Percentiles rank a stretch among this genome's conserved stretches.
phyloP scores from a whole-genome alignment of 2,113 vertebrate genomes.

The Chaenocephalus aceratus region DNA sequence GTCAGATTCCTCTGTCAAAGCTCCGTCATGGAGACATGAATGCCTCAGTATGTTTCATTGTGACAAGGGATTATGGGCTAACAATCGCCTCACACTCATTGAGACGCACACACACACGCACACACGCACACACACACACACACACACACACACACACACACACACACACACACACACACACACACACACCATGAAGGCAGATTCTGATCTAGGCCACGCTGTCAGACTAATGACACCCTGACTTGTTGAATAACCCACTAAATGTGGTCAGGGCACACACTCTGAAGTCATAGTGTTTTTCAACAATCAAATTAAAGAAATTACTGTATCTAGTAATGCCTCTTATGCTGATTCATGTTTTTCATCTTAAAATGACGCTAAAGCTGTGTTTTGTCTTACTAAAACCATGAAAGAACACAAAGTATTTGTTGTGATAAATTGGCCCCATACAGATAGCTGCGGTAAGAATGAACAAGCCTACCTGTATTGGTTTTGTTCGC shows the following conservation, averaged over 20 bases:
- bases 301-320: not conserved
- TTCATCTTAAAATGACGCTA: not conserved
- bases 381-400: not conserved
- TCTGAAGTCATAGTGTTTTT: not conserved
- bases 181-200: constrained; percentile 26
- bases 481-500: too few species aligned
- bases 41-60: constrained; percentile 60
- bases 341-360: not conserved
- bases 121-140: constrained; percentile 20
- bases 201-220: constrained; percentile 45
- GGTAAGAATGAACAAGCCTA: too few species aligned
- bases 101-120: not conserved
- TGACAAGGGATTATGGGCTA: constrained; percentile 69
- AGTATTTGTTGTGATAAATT: not conserved
- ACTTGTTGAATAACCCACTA: constrained; percentile 7
- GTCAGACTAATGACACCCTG: constrained; percentile 25
- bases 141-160: constrained; percentile 7
- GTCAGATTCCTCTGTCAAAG: constrained; percentile 71
- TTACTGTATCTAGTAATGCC: not conserved
- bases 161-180: not conserved
- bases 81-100: constrained; percentile 45
- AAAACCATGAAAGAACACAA: not conserved
- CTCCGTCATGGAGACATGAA: constrained; percentile 64
- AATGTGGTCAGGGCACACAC: not conserved
- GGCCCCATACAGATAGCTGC: too few species aligned